phyloP scores from a whole-genome alignment of 2,113 vertebrate species.

The Colinus virginianus region DNA sequence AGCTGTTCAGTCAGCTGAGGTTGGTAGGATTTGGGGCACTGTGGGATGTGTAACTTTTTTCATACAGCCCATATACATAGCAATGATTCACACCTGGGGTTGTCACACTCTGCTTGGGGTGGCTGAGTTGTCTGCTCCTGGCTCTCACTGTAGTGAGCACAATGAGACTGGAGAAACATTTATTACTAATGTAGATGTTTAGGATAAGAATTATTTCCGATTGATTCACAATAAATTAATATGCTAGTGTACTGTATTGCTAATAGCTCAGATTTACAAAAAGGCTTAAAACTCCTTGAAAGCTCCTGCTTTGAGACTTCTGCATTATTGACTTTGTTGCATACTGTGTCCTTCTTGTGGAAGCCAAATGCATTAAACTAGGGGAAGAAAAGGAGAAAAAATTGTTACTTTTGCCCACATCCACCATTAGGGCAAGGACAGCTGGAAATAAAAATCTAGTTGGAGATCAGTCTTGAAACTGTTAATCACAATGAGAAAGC shows the following conservation, averaged over 20 bases:
- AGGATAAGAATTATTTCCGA: neutral
- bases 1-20: neutral
- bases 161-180: neutral
- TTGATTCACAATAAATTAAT: neutral
- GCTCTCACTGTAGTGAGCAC: neutral
- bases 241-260: neutral
- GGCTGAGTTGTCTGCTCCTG: accelerated
- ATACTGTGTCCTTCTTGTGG: neutral
- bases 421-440: neutral
- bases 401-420: neutral
- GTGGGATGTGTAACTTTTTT: neutral
- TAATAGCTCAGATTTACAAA: neutral
- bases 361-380: neutral
- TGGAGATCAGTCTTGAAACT: neutral
- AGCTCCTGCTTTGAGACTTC: neutral
- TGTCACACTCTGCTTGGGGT: neutral
- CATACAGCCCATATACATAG: neutral
- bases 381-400: neutral
- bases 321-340: neutral
- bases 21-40: neutral
- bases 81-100: accelerated
- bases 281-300: neutral
- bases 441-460: neutral
- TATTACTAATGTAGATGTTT: neutral
- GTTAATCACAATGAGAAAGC: neutral